Evolutionary conservation across 2,797 vertebrate species (phyloP), one percentile per base, ranked within the genome.

Genomic region (Enteromius mattozi): DNA sequence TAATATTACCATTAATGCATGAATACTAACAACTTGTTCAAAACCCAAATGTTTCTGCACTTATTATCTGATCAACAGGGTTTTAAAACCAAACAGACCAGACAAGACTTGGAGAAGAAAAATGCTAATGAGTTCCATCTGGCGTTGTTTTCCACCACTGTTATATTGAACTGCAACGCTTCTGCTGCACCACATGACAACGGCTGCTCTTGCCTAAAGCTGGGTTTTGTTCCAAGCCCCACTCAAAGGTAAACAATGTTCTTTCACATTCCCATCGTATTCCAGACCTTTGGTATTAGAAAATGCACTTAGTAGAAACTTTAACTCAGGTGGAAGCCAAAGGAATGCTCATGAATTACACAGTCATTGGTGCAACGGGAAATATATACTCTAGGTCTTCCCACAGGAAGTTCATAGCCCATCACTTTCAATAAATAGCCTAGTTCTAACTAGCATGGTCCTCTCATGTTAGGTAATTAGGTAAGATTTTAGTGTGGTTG

Each of bases 121-220:
- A 65, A 71, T 61, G 72, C 78, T 88, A 88, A 90, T 88, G 89
- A 85, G 78, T 88, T 89, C 89, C 89, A 90, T 89, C 88, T 90
- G 89, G 87, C 81, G 81, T 75, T 88, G 82, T 81, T 86, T 80
- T 88, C 68, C 63, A 86, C 35, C 68, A 27, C 74, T 75, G 51
- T 85, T 82, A 84, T 12, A 72, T 35, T 78, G 59, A 69, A 75
- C 42, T 68, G 37, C 54, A 72, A 51, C 17, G 16, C 40, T 47
- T 81, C 49, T 71, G 30, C 80, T 80, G 82, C 70, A 24, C 78
- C 72, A 59, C 21, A 61, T 82, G 75, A 78, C 65, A 81, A 72
- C 78, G 80, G 56, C 27, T 37, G 71, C 69, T 54, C 78, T 37
- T 82, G 59, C 59, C 78, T 59, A 21, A 75, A 51, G 54, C 27